These are phyloP conservation scores for Morbakka virulenta DNA, from an alignment of 30 jellyfish, hydroid and myxozoan genomes.

Conservation along the genomic window DNA sequence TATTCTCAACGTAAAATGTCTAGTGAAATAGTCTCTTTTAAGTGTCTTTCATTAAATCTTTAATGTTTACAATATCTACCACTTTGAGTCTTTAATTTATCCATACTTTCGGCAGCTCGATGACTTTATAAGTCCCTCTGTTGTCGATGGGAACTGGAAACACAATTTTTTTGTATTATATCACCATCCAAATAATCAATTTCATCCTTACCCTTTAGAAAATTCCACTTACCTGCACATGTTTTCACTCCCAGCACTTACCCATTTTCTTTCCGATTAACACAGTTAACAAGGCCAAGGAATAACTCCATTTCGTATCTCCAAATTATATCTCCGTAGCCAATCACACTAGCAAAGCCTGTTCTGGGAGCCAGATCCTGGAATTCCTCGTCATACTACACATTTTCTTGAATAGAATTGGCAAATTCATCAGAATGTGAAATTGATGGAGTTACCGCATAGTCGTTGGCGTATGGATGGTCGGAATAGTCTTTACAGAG, in stretches of 20 bases:
- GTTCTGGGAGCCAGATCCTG: slow-evolving; percentile 16
- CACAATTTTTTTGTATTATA: slow-evolving; percentile 20
- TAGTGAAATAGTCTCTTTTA: too few species aligned
- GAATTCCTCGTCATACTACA: slow-evolving; percentile 31
- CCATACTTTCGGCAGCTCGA: slow-evolving; percentile 37
- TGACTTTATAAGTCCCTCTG: slow-evolving; percentile 46
- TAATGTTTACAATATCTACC: too few species aligned
- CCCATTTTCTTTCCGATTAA: slow-evolving; percentile 23
- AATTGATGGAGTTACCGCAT: not conserved
- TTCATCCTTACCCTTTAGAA: slow-evolving; percentile 33
- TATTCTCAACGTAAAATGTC: too few species aligned
- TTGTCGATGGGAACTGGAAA: slow-evolving; percentile 48
- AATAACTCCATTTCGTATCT: slow-evolving; percentile 37
- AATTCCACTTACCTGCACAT: slow-evolving; percentile 52
- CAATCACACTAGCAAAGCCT: not conserved
- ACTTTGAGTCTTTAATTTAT: slow-evolving; percentile 16
- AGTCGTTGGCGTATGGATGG: not conserved
- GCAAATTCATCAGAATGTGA: not conserved
- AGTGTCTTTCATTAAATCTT: too few species aligned
- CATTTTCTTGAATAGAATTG: slow-evolving; percentile 32
- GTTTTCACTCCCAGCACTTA: slow-evolving; percentile 30
- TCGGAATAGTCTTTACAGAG: slow-evolving; percentile 8
- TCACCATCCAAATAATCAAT: slow-evolving; percentile 32
- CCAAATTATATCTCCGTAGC: slow-evolving; percentile 11
- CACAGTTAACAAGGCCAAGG: slow-evolving; percentile 14